Evolutionary conservation across 2,888 invertebrate genomes (phyloP), one percentile per base, ranked within the genome.

Genomic region (Empis livida): DNA sequence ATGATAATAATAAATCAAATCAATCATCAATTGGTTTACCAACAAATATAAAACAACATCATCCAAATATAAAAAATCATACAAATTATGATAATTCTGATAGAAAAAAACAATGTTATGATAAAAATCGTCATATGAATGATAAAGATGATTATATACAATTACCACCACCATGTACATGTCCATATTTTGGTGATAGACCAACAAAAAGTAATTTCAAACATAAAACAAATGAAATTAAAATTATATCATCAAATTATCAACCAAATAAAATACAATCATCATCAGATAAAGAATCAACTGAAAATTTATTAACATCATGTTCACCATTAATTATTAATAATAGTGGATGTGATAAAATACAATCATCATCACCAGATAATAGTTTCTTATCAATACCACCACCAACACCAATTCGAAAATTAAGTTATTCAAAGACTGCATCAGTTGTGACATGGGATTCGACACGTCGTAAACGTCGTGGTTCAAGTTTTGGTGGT

Each of bases 181-280:
- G 87, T 59, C 85, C 86, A 0, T 87, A 87, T 57, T 86, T 88
- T 59, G 85, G 87, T 1, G 78, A 82, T 52, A 78, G 78, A 2
- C 76, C 79, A 16, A 56, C 56, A 70, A 66, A 53, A 65, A 60
- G 45, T 63, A 60, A 63, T 67, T 2, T 39, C 8, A 27, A 27
- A 13, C 35, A n/a, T 13, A 27, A 70, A 70, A 40, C 67, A 71
- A 1, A 64, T 4, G 76, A 77, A 54, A 72, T 77, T 4, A 74
- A 72, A 58, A 74, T 75, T n/a, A 63, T 74, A 16, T 65, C 71
- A 4, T 54, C 57, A 10, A 58, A 56, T 3, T 62, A 63, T 47
- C 45, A 42, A 40, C 49, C 38, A 50, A 46, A 44, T 48, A 10
- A 20, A 11, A 43, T 37, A 37, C 17, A 32, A 3, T 46, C 44